Conservation (phyloP, 2,797 vertebrate genomes). For the Austrolebias charrua region DNA sequence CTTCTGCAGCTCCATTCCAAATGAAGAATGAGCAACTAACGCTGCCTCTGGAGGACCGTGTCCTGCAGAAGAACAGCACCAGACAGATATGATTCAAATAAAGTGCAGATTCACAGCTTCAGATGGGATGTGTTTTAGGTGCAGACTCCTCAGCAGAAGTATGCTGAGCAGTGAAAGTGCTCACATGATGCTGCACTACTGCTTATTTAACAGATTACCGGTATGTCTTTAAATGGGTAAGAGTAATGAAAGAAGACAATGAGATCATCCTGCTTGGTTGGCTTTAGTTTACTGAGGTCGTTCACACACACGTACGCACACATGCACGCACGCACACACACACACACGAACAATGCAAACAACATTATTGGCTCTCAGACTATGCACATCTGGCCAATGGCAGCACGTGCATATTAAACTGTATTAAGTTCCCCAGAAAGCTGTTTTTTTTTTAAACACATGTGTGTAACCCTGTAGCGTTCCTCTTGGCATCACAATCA, state of each 20-base stretch:
- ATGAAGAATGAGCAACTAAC: constrained; percentile 3
- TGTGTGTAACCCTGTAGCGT: too few relatives aligned
- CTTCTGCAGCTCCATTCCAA: constrained; percentile 16
- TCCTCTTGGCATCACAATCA: too few relatives aligned
- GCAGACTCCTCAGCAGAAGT: constrained; percentile 7
- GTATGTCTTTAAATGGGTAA: constrained; percentile 44
- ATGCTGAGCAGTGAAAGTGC: constrained; percentile 39
- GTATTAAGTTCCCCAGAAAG: too few relatives aligned
- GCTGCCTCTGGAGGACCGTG: constrained; percentile 1
- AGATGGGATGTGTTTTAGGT: not conserved
- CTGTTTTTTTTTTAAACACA: too few relatives aligned
- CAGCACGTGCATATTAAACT: too few relatives aligned
- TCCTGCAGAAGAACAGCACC: not conserved
- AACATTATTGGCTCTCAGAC: too few relatives aligned
- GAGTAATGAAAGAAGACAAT: constrained; percentile 61
- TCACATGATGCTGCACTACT: constrained; percentile 23
- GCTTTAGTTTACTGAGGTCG: constrained; percentile 63
- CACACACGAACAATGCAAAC: too few relatives aligned
- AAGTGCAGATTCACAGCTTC: constrained; percentile 13
- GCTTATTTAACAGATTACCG: constrained; percentile 62
- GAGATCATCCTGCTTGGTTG: constrained; percentile 68
- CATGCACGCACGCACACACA: too few relatives aligned
- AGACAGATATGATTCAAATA: constrained; percentile 6
- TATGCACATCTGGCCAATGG: too few relatives aligned
- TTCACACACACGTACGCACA: too few relatives aligned